Conservation (phyloP, 2,888 invertebrate genomes). For the Pollenia amentaria region DNA sequence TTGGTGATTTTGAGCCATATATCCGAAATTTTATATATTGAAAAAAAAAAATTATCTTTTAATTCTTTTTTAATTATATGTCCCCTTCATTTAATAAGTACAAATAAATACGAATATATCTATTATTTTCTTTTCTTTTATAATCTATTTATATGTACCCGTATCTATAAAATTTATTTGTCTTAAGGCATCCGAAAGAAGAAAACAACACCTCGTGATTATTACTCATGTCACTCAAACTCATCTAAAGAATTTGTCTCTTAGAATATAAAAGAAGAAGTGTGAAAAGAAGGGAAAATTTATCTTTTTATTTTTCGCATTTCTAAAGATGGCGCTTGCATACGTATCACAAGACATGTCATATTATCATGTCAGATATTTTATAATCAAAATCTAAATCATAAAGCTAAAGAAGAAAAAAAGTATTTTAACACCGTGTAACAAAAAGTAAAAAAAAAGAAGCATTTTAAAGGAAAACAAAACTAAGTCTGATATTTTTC, state of each 20-base stretch:
- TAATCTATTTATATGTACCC: conserved; percentile 12
- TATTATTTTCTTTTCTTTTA: conserved; percentile 18
- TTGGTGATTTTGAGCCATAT: too few relatives aligned
- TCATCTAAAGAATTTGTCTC: background rate
- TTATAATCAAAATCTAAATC: conserved; percentile 2
- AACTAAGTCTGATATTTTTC: too few relatives aligned
- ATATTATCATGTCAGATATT: conserved; percentile 10
- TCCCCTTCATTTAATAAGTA: background rate
- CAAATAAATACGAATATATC: background rate
- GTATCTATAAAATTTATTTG: conserved; percentile 34
- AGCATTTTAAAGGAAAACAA: too few relatives aligned
- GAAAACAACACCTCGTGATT: conserved; percentile 64
- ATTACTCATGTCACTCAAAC: conserved; percentile 61
- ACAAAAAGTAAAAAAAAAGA: background rate
- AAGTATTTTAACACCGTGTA: background rate
- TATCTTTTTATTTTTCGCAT: background rate
- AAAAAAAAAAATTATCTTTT: too few relatives aligned
- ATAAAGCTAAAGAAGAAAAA: background rate
- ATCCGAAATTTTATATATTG: too few relatives aligned
- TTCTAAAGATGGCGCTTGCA: conserved; percentile 3
- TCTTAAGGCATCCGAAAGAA: conserved; percentile 43
- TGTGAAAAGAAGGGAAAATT: background rate
- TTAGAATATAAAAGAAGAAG: background rate
- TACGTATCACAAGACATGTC: conserved; percentile 31
- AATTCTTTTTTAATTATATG: too few relatives aligned